phyloP scores from a whole-genome alignment of 1,140 invertebrate species.

The Grapholita molesta region DNA sequence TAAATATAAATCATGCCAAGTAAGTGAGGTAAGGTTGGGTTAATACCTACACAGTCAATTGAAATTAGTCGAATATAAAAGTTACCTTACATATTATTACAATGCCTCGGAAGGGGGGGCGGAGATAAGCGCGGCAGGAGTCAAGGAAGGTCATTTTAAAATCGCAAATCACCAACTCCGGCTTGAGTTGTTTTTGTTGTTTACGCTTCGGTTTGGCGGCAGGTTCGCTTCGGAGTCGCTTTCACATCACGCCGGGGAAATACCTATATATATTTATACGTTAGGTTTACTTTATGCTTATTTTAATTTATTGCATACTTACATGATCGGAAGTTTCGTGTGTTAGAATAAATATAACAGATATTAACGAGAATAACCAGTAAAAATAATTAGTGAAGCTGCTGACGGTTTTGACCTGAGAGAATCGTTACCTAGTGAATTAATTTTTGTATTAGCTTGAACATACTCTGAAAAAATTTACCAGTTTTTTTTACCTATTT shows the following conservation, averaged over 20 bases:
- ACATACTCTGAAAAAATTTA: too few species aligned
- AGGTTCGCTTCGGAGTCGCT: background rate
- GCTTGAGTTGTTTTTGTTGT: conserved; percentile 34
- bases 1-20: too few species aligned
- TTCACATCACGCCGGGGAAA: background rate
- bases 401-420: too few species aligned
- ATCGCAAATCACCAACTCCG: conserved; percentile 48
- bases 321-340: too few species aligned
- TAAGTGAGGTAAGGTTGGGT: too few species aligned
- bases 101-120: conserved; percentile 24
- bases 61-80: background rate
- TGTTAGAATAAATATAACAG: too few species aligned
- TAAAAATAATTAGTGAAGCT: too few species aligned
- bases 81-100: conserved; percentile 19
- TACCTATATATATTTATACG: background rate
- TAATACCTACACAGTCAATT: too few species aligned
- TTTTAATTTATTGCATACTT: background rate
- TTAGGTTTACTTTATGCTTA: background rate
- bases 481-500: too few species aligned
- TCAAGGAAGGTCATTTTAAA: conserved; percentile 55
- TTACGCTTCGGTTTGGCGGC: conserved; percentile 17
- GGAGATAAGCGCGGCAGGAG: conserved; percentile 39
- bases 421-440: too few species aligned
- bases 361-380: too few species aligned
- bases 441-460: too few species aligned